A percentile compares a stretch with the other conserved stretches of the same genome.
Evolutionary conservation across 2,888 invertebrate species (phyloP).

Genomic region (Drosophila percnosoma): DNA sequence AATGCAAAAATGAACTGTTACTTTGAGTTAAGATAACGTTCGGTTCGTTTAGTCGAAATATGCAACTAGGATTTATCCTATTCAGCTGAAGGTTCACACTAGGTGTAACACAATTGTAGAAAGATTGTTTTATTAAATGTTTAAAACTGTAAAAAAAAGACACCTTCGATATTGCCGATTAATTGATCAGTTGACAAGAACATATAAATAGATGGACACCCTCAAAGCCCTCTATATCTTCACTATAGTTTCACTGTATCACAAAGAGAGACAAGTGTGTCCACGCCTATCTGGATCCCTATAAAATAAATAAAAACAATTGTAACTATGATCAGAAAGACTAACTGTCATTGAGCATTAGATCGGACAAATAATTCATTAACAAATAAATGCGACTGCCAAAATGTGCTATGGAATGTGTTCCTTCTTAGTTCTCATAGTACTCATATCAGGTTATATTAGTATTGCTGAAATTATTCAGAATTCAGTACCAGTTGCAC

Average conservation of each 20-base stretch:
- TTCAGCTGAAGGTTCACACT: neutral
- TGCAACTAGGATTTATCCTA: neutral
- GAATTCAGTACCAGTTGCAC: neutral
- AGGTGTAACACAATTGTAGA: neutral
- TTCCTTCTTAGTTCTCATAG: neutral
- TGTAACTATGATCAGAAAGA: neutral
- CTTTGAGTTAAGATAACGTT: neutral
- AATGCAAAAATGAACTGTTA: constrained; percentile 24
- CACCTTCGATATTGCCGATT: neutral
- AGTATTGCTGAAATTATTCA: neutral
- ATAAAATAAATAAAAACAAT: no score
- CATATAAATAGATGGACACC: neutral
- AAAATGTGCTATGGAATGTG: neutral
- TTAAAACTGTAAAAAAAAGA: neutral
- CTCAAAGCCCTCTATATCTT: neutral
- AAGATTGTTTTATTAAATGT: neutral
- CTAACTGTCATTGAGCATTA: neutral
- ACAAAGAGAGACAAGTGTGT: neutral
- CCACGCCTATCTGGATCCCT: no score
- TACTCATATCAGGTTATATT: neutral
- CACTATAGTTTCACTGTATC: no score
- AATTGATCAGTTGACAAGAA: neutral
- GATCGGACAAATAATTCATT: neutral
- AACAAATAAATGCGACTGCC: neutral
- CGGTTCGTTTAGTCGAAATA: neutral